phyloP scores from a whole-genome alignment of 1,140 invertebrate species.

The Microplitis mediator region DNA sequence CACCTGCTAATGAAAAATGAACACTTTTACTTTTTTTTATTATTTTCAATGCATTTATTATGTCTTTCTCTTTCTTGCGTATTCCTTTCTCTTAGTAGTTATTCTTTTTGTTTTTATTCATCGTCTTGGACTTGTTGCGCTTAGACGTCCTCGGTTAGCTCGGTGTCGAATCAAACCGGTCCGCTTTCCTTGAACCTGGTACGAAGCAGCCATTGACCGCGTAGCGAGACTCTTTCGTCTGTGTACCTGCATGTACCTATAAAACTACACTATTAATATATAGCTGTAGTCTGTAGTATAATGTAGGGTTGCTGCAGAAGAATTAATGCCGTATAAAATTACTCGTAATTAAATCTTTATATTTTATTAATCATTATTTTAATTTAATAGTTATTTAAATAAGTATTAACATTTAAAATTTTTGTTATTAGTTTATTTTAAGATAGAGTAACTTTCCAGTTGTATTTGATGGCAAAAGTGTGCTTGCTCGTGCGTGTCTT shows the following conservation, averaged over 20 bases:
- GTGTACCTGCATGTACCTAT: slow-evolving; percentile 20
- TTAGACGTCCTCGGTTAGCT: slow-evolving; percentile 49
- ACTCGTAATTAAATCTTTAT: no score
- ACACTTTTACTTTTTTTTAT: background rate
- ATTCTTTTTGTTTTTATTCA: background rate
- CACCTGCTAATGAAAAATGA: no score
- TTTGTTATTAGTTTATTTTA: no score
- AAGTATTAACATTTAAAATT: no score
- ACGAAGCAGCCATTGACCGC: slow-evolving; percentile 59
- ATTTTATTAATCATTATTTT: no score
- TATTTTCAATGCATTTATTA: background rate
- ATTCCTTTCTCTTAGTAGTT: background rate
- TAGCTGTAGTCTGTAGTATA: no score
- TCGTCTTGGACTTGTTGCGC: slow-evolving; percentile 19
- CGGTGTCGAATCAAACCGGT: slow-evolving; percentile 56
- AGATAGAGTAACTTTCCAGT: no score
- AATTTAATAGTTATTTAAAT: no score
- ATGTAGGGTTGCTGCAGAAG: no score
- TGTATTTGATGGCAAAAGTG: no score
- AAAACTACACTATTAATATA: no score
- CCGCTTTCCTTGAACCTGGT: slow-evolving; percentile 60
- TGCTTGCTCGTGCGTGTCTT: slow-evolving; percentile 11
- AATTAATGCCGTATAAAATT: no score
- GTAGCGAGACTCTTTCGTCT: slow-evolving; percentile 36
- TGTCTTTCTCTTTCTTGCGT: background rate